A percentile compares a stretch with the other conserved stretches of the same genome.
Conservation (phyloP, 2,888 invertebrate genomes). For the Hermaeophaga mercurialis region DNA sequence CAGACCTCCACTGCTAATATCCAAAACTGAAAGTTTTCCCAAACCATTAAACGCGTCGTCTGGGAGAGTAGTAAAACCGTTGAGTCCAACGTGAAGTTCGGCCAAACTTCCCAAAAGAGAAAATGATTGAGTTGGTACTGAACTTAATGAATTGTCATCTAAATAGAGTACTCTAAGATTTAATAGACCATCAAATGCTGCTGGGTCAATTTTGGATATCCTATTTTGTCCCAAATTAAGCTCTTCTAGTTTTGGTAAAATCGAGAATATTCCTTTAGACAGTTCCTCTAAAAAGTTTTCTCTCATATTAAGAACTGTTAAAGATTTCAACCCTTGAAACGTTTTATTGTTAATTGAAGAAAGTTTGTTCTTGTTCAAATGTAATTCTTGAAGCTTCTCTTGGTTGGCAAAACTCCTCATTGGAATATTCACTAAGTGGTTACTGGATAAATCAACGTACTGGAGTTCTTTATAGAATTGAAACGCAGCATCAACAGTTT, state of each 20-base stretch:
- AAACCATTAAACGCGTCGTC: constrained; percentile 81
- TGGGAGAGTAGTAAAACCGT: constrained; percentile 76
- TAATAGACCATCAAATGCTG: constrained; percentile 75
- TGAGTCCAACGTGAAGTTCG: constrained; percentile 83
- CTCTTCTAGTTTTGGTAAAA: constrained; percentile 78
- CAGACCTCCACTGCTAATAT: constrained; percentile 80
- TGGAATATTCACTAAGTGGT: constrained; percentile 82
- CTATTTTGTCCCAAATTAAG: constrained; percentile 85
- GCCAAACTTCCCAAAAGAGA: constrained; percentile 77
- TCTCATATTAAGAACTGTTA: constrained; percentile 80
- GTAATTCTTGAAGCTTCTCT: constrained; percentile 80
- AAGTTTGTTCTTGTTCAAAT: constrained; percentile 84
- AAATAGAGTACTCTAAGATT: constrained; percentile 80
- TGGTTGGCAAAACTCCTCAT: constrained; percentile 79
- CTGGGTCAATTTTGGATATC: constrained; percentile 77
- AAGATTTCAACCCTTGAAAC: constrained; percentile 75
- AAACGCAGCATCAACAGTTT: constrained; percentile 86
- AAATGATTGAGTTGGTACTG: constrained; percentile 77
- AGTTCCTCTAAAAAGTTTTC: constrained; percentile 83
- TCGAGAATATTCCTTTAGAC: constrained; percentile 74
- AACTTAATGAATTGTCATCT: constrained; percentile 81
- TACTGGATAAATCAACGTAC: constrained; percentile 82
- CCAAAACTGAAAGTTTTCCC: constrained; percentile 74
- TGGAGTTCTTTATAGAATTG: constrained; percentile 87
- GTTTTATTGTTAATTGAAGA: constrained; percentile 80